Evolutionary conservation across 2,113 vertebrate genomes (phyloP), one percentile per base, ranked within the genome.

Genomic region (Bucco capensis): DNA sequence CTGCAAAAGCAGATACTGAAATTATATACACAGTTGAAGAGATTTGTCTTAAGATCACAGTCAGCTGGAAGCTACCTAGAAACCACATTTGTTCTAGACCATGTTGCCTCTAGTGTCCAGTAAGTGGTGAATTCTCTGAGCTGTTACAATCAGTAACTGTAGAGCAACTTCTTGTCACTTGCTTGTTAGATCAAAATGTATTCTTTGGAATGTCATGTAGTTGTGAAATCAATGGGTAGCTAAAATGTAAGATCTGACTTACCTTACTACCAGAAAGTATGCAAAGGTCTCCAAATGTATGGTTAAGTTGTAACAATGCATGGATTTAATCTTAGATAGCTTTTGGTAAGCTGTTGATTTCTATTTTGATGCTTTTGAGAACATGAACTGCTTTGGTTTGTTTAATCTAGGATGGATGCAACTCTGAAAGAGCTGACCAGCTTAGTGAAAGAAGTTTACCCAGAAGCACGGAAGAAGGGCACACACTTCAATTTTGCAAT

Each of bases 401-500:
- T 42, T 65, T 69, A 37, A 75, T 73, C 49, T 83, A 98, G 99
- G 99, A 99, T 99, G 99, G 99, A 99, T n/a, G 99, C 99, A 16
- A 99, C 99, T 50, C 97, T 99, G 92, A 99, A 99, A 94, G 99
- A 99, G 91, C 97, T 99, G 67, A 99, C 99, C 62, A 98, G 99
- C 91, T 96, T 99, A 88, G 99, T 99, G 88, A 99, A 99, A 91
- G 99, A 99, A 96, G 99, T 99, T 56, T 99, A 99, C 92, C 98
- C 99, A 44, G 99, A 99, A 83, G 99, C 99, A 80, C 98, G 99
- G 67, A 99, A 99, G 97, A 99, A 99, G 91, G 99, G 99, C 84
- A 99, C 99, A 3, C 98, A 99, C 95, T 99, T 99, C 95, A 98
- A 98, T 82, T 99, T 99, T 70, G 98, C 98, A 25, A 99, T 99